Percentiles rank a stretch among this genome's conserved stretches.
phyloP scores from a whole-genome alignment of 2,797 vertebrate species.

The Scolopax bukidnonensis region DNA sequence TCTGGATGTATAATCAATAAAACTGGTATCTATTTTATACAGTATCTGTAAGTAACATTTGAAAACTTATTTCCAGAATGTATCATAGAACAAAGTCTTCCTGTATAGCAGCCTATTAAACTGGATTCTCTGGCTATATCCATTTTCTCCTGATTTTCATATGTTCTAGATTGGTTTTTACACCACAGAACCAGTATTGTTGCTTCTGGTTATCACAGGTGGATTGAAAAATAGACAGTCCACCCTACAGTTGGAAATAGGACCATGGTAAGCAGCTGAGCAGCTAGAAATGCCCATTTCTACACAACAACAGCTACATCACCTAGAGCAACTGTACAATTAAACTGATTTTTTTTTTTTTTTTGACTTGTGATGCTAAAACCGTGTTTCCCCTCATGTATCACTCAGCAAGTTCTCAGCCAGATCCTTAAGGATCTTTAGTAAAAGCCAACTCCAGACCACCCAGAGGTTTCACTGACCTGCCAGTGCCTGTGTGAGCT shows the following conservation, averaged over 20 bases:
- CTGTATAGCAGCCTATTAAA: slow-evolving; percentile 70
- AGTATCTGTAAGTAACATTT: slow-evolving; percentile 68
- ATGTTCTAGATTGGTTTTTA: slow-evolving; percentile 17
- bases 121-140: slow-evolving; percentile 66
- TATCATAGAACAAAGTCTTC: slow-evolving; percentile 73
- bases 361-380: not conserved
- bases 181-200: not conserved
- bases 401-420: not conserved
- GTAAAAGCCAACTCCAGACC: not conserved
- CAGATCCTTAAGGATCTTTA: not conserved
- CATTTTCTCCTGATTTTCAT: slow-evolving; percentile 44
- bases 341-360: not conserved
- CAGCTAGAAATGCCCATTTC: not conserved
- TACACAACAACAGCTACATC: not conserved
- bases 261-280: not conserved
- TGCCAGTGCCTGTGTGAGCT: not conserved
- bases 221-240: not conserved
- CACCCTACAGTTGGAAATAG: not conserved
- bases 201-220: slow-evolving; percentile 9
- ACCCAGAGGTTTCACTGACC: not conserved
- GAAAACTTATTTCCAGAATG: slow-evolving; percentile 69
- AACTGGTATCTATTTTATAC: slow-evolving; percentile 75
- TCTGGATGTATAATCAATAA: slow-evolving; percentile 73
- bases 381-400: not conserved
- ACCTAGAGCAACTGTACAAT: not conserved